Conservation (phyloP, 2,113 vertebrate species). For the Ovis aries region ARS-UI_Ramb_v3.0 NC_056070.1:69823001-69823500, state of each 20-base stretch:
- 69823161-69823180: not conserved
- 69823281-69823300: not conserved
- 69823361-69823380: not conserved
- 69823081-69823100: not conserved
- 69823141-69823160: not conserved
- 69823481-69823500: not conserved
- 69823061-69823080: not conserved
- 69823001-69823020: not conserved
- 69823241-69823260: not conserved
- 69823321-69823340: not conserved
- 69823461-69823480: not conserved
- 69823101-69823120: not conserved
- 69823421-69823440: not conserved
- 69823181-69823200: not conserved
- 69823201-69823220: not conserved
- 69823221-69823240: not conserved
- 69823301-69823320: not conserved
- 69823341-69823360: not conserved
- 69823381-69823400: not conserved
- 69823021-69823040: not conserved
- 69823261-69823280: not conserved
- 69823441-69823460: not conserved
- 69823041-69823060: not conserved
- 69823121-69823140: not conserved
- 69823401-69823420: not conserved